Conservation (phyloP, 92 coral and sea anemone genomes). For the Diadumene lineata region DNA sequence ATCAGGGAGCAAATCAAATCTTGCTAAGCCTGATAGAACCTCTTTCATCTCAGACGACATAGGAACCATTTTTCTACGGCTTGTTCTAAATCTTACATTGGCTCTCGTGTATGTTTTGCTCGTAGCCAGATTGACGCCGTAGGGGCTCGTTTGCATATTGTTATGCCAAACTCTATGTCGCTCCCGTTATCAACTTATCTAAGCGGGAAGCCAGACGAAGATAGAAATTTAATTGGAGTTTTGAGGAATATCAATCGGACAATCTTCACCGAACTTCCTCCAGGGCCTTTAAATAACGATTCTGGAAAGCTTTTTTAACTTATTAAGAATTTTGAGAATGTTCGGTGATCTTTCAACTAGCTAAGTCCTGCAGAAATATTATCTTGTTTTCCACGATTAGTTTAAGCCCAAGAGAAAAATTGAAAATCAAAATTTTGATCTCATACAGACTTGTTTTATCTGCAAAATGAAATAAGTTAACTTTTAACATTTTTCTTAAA, state of each 20-base stretch:
- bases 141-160: not conserved
- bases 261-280: not conserved
- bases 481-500: no score
- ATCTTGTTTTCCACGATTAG: no score
- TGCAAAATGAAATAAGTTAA: no score
- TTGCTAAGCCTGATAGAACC: slow-evolving; percentile 45
- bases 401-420: no score
- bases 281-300: not conserved
- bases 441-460: no score
- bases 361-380: no score
- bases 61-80: slow-evolving; percentile 31
- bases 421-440: no score
- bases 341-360: no score
- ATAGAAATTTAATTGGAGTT: not conserved
- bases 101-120: not conserved
- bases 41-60: slow-evolving; percentile 69
- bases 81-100: not conserved
- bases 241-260: not conserved
- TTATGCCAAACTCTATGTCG: not conserved
- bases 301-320: no score
- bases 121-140: not conserved
- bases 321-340: no score
- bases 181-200: not conserved
- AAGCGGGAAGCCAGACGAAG: not conserved
- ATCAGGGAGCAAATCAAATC: slow-evolving; percentile 49